Evolutionary conservation across 2,113 vertebrate species (phyloP).

Genomic region (Pycnonotus jocosus): DNA sequence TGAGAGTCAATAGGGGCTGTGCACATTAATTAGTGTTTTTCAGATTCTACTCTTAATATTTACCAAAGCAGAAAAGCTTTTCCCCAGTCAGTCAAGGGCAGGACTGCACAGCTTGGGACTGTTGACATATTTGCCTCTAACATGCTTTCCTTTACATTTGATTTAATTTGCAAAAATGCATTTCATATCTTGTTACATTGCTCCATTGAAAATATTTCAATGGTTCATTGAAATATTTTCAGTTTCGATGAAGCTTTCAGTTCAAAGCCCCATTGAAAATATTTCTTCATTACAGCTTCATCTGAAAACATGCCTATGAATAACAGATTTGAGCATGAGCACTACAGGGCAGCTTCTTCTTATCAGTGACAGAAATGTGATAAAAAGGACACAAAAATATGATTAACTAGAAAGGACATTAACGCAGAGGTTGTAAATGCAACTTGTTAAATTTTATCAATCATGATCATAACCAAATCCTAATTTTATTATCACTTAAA

Average conservation of each 20-base stretch:
- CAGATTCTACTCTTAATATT: conserved; percentile 15
- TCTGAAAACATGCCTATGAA: background rate
- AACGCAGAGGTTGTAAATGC: background rate
- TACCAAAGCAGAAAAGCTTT: conserved; percentile 19
- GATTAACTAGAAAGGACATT: background rate
- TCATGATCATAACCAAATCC: background rate
- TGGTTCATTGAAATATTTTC: no score
- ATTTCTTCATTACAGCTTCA: background rate
- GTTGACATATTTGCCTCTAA: background rate
- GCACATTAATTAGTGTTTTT: conserved; percentile 29
- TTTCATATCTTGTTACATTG: background rate
- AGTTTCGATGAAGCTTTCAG: no score
- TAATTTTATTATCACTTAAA: background rate
- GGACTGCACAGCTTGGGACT: background rate
- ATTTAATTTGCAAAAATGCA: background rate
- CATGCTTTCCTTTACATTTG: background rate
- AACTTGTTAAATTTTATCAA: background rate
- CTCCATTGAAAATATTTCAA: background rate
- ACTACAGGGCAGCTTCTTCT: background rate
- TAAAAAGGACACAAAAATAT: background rate
- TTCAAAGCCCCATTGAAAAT: background rate
- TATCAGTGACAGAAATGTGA: background rate
- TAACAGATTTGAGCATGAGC: background rate
- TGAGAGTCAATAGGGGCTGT: background rate
- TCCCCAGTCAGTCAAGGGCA: background rate